A percentile compares a stretch with the other conserved stretches of the same genome.
These are phyloP conservation scores for Sminthurides aquaticus DNA, from an alignment of 2,888 invertebrate genomes.

Conservation along the genomic window DNA sequence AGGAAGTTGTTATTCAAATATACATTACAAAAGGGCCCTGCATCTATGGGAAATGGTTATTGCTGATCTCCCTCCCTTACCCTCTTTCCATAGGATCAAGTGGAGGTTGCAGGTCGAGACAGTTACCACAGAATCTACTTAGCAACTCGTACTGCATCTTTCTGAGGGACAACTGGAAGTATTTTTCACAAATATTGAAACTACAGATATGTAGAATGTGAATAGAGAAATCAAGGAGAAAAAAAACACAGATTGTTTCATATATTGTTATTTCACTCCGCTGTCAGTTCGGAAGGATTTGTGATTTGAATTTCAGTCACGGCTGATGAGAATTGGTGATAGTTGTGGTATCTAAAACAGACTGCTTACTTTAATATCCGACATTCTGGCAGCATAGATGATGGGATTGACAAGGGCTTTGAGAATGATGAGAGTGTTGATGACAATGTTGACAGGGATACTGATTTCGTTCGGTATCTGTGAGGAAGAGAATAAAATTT, in stretches of 20 bases:
- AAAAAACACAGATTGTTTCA: no score
- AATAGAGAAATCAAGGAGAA: background rate
- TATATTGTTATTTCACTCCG: no score
- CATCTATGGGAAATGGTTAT: no score
- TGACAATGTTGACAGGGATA: constrained; percentile 44
- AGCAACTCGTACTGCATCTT: constrained; percentile 41
- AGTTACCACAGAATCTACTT: constrained; percentile 28
- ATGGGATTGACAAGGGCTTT: constrained; percentile 60
- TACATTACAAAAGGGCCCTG: no score
- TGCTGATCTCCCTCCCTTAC: constrained; percentile 13
- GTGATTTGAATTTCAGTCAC: background rate
- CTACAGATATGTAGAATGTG: background rate
- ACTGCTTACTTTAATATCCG: constrained; percentile 54
- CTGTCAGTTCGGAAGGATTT: no score
- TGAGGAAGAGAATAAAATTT: constrained; percentile 5
- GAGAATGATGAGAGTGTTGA: constrained; percentile 55
- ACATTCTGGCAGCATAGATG: constrained; percentile 60
- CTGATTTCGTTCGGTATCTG: constrained; percentile 43
- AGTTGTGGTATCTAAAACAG: no score
- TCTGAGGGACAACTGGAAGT: constrained; percentile 31
- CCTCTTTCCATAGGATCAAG: constrained; percentile 24
- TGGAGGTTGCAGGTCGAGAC: constrained; percentile 26
- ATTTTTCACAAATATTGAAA: background rate
- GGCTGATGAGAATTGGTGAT: background rate
- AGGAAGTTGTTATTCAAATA: no score